A percentile compares a stretch with the other conserved stretches of the same genome.
These are phyloP conservation scores for Ardeotis arabs DNA, from an alignment of 2,113 vertebrate genomes.

Conservation along the genomic window DNA sequence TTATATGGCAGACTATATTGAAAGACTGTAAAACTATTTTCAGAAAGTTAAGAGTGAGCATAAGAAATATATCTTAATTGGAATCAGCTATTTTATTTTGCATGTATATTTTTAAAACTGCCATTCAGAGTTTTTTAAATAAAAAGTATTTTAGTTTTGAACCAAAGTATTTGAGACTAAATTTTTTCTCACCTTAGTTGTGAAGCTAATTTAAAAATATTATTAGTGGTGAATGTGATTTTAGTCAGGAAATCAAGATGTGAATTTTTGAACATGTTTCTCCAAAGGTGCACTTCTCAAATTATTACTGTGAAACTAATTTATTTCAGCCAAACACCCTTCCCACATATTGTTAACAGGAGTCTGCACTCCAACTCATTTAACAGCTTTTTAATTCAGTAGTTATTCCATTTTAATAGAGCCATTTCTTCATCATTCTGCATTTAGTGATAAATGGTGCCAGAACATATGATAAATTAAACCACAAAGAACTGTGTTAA, in stretches of 20 bases:
- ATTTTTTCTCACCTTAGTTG: constrained; percentile 43
- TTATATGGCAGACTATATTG: neutral
- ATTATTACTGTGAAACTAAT: constrained; percentile 79
- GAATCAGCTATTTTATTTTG: constrained; percentile 61
- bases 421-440: constrained; percentile 84
- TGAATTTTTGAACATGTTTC: constrained; percentile 78
- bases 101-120: constrained; percentile 5
- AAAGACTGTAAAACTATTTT: constrained; percentile 45
- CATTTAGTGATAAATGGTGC: constrained; percentile 85
- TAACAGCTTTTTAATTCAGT: constrained; percentile 83
- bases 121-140: constrained; percentile 16
- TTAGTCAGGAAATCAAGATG: constrained; percentile 76
- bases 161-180: constrained; percentile 44
- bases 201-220: constrained; percentile 74
- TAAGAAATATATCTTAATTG: constrained; percentile 66
- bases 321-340: constrained; percentile 81
- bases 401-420: constrained; percentile 84
- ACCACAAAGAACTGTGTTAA: constrained; percentile 74
- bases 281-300: constrained; percentile 78
- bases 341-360: constrained; percentile 78
- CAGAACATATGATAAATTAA: constrained; percentile 83
- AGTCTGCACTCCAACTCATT: constrained; percentile 78
- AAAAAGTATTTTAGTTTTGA: constrained; percentile 61
- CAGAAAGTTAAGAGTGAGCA: constrained; percentile 27
- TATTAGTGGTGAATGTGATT: constrained; percentile 68